phyloP scores from a whole-genome alignment of 2,113 vertebrate genomes.

The Mormoops blainvillei region DNA sequence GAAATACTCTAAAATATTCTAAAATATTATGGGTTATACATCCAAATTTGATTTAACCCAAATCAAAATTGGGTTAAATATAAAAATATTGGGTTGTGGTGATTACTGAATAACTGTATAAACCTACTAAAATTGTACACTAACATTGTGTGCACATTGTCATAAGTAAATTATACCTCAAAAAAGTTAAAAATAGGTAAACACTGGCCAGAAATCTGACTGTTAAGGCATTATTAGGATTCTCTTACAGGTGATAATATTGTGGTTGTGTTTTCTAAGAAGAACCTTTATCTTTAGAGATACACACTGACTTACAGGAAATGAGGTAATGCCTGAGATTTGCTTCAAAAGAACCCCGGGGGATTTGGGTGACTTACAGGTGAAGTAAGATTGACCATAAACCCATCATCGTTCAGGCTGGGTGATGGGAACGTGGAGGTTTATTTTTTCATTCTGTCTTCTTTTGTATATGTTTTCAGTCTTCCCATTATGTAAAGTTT shows the following conservation, averaged over 20 bases:
- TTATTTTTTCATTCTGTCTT: not conserved
- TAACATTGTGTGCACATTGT: too few relatives aligned
- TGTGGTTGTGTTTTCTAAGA: not conserved
- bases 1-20: not conserved
- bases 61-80: too few relatives aligned
- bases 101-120: not conserved
- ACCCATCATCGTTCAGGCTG: not conserved
- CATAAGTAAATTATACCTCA: not conserved
- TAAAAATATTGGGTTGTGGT: not conserved
- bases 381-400: not conserved
- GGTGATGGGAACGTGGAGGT: rapidly evolving
- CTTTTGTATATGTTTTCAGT: not conserved
- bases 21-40: too few relatives aligned
- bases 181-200: not conserved
- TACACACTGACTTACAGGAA: not conserved
- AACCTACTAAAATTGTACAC: rapidly evolving
- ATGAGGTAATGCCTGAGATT: not conserved
- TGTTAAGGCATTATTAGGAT: too few relatives aligned
- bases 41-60: too few relatives aligned
- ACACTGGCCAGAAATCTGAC: not conserved
- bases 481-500: not conserved
- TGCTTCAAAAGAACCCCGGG: not conserved
- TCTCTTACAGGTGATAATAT: not conserved
- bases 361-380: not conserved
- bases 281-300: not conserved